Base-by-base conservation (phyloP, 1,140 invertebrate genomes). In the Ectropis grisescens region DNA sequence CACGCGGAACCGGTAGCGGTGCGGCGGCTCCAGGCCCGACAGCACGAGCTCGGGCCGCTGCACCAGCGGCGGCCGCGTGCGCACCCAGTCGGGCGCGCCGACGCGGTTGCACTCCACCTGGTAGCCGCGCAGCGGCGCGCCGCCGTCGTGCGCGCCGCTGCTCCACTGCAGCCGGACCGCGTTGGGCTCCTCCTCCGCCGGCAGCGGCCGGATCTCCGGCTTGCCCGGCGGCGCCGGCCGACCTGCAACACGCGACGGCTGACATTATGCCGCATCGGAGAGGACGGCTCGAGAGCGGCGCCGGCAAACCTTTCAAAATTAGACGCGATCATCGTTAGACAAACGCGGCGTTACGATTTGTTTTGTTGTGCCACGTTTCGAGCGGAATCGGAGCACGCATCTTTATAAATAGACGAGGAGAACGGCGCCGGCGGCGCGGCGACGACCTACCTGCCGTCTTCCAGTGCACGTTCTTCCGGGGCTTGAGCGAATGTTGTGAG, bases 111-210 rank as follows among this genome's bases (percentile, higher is more conserved):
- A 92, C 68, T 94, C 92, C 13, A 94, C 91, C 25, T 91, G 78
- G 48, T 93, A 94, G 2, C 92, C 94, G 32, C 89, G 89, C 45
- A 98, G 91, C 7, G 93, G 91, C 4, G 95, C 92, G 12, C 96
- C 96, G 14, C 96, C 95, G 82, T 96, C 93, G 55, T 87, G 87
- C 19, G 83, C 70, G 16, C 95, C 93, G 19, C 90, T 86, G 36
- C 88, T 86, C 96, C 96, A 97, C 44, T 89, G 86, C 32, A 98
- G 86, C 12, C 92, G 92, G 1, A 96, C 90, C n/a, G 95, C 89
- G 62, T 93, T 90, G 9, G 93, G 91, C 52, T 91, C 90, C 14
- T 89, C 84, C 12, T 89, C 87, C 11, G 86, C 84, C 25, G 86
- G 83, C 33, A 84, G 75, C 5, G 89, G 86, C 28, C 90, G 85